These are phyloP conservation scores for Philypnodon macrostomus DNA, from an alignment of 2,797 vertebrate genomes.

Conservation along the genomic window DNA sequence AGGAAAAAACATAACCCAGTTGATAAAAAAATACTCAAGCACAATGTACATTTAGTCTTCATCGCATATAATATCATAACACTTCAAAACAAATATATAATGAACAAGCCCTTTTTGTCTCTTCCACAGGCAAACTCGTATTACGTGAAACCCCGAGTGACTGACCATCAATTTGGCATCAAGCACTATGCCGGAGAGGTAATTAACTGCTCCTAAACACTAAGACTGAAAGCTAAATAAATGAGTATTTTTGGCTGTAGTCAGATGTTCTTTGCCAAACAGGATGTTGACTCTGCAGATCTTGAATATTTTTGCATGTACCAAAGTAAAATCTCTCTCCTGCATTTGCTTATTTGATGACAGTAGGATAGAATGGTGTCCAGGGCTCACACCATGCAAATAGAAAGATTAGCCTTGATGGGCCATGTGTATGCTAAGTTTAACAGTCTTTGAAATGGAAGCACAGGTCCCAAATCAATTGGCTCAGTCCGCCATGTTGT, in stretches of 20 bases:
- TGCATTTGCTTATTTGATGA: slow-evolving; percentile 19
- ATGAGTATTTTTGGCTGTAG: slow-evolving; percentile 23
- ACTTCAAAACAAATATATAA: no score
- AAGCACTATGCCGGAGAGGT: slow-evolving; percentile 94
- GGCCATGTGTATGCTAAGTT: no score
- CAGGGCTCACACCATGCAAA: neutral
- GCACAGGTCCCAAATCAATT: no score
- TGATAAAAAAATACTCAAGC: no score
- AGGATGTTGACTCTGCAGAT: slow-evolving; percentile 26
- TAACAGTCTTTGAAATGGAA: no score
- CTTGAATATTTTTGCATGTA: slow-evolving; percentile 26
- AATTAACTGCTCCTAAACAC: slow-evolving; percentile 37
- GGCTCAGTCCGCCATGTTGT: no score
- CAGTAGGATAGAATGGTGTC: slow-evolving; percentile 1
- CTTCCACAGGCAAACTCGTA: slow-evolving; percentile 83
- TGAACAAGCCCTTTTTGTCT: slow-evolving; percentile 13
- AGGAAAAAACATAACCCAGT: no score
- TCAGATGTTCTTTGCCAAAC: slow-evolving; percentile 27
- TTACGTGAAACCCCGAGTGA: slow-evolving; percentile 90
- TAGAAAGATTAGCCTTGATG: neutral
- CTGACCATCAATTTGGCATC: slow-evolving; percentile 91
- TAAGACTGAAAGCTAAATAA: slow-evolving; percentile 16
- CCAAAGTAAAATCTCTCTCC: slow-evolving; percentile 28
- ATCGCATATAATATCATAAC: no score
- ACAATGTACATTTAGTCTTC: no score